Base-by-base conservation (phyloP, 2,888 invertebrate genomes). In the Trachelus tabidus region DNA sequence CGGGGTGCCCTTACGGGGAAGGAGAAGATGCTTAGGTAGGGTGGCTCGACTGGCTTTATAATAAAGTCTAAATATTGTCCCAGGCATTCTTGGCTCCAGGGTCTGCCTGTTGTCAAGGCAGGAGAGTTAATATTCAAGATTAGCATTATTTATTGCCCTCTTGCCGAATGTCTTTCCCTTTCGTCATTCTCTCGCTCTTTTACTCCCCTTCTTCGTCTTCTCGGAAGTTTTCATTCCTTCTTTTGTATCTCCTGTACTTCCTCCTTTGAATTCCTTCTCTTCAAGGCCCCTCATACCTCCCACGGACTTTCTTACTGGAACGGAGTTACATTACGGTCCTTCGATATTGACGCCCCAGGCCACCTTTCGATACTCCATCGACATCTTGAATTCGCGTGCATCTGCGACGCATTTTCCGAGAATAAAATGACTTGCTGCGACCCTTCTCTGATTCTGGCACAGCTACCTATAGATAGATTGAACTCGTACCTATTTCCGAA, bases 1-100 rank as follows among this genome's bases (percentile, higher is more conserved):
- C 23, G 6, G 9, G 56, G 56, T 56, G 23, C 23, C 56, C 56
- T 56, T 56, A 56, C 56, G 56, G 23, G 73, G 73, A 37, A 76
- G 79, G 81, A 79, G 71, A 71, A 15, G 71, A 71, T 12, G 31
- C 56, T 56, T 56, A 9, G 71, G 71, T 31, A 75, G 68, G 81
- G 73, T 35, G 77, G 40, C 74, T 74, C 68, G 75, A 69, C 80
- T 77, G 77, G 77, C 78, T 81, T 79, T 79, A 79, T 84, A 83
- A 84, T 83, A 80, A 79, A 84, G 83, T 84, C 79, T 81, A 84
- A 84, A 84, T 84, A 83, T 83, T 82, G 82, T 83, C 80, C 77
- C 81, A 80, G 77, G 77, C 78, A 80, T 78, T 77, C 79, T 81
- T 73, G 75, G 75, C 75, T 31, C 68, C 35, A 37, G 77, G 77